Evolutionary conservation across 2,113 vertebrate species (phyloP).

Genomic region (Rhinichthys klamathensis): DNA sequence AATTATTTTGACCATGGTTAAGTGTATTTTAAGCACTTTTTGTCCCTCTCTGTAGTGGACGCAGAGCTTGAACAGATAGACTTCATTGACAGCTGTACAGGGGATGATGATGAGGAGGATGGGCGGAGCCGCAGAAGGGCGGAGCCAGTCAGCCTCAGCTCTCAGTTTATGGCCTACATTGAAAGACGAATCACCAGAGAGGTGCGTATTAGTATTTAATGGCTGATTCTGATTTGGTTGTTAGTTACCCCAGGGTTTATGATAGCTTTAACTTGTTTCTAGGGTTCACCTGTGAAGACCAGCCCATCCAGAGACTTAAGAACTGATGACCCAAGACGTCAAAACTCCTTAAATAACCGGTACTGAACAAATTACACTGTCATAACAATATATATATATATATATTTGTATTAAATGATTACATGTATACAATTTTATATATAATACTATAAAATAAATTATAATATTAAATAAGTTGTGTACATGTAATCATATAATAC

Average conservation of each 20-base stretch:
- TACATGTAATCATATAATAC: neutral
- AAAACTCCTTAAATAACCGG: constrained; percentile 77
- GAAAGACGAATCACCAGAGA: constrained; percentile 83
- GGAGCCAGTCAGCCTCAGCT: constrained; percentile 82
- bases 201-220: constrained; percentile 63
- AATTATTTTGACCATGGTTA: neutral
- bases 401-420: too few species aligned
- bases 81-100: constrained; percentile 88
- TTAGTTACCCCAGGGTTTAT: neutral
- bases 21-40: neutral
- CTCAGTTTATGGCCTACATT: constrained; percentile 88
- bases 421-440: too few species aligned
- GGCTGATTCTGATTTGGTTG: neutral
- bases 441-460: too few species aligned
- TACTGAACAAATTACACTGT: constrained; percentile 58
- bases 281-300: constrained; percentile 84
- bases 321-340: constrained; percentile 80
- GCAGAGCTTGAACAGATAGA: constrained; percentile 88
- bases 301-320: constrained; percentile 71
- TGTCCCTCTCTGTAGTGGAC: constrained; percentile 70
- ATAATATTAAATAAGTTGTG: neutral
- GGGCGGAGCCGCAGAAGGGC: constrained; percentile 69
- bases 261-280: neutral
- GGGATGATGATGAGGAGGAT: constrained; percentile 83
- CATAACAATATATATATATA: neutral